Conservation (phyloP, 2,113 vertebrate genomes). For the Aspidoscelis tigris region DNA sequence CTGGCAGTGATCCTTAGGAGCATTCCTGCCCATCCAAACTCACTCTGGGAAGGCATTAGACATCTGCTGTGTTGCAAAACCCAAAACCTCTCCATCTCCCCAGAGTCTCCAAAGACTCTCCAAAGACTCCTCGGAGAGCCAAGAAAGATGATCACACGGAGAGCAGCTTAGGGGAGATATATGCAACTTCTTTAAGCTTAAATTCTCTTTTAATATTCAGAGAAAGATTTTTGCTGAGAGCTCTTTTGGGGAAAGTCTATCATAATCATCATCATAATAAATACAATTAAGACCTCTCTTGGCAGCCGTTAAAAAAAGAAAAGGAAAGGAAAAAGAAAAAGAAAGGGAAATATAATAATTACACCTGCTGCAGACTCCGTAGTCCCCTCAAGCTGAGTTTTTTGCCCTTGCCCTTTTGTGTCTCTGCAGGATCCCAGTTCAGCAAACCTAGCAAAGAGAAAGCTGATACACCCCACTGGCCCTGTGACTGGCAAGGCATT, state of each 20-base stretch:
- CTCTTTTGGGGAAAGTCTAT: slow-evolving; percentile 38
- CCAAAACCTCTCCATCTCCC: slow-evolving; percentile 24
- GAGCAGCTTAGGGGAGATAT: background rate
- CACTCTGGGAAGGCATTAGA: slow-evolving; percentile 57
- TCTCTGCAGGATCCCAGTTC: background rate
- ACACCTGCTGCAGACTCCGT: background rate
- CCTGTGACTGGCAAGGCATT: slow-evolving; percentile 28
- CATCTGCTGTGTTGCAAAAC: slow-evolving; percentile 52
- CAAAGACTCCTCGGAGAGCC: slow-evolving; percentile 22
- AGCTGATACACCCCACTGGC: background rate
- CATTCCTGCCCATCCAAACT: slow-evolving; percentile 38
- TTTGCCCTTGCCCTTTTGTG: background rate
- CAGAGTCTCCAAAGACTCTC: slow-evolving; percentile 6
- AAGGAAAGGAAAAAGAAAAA: background rate
- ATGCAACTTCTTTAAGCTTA: slow-evolving; percentile 3
- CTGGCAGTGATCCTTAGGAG: slow-evolving; percentile 64
- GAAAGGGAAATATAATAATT: slow-evolving; percentile 39
- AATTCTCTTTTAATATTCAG: slow-evolving; percentile 49
- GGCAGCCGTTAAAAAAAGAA: slow-evolving; percentile 13
- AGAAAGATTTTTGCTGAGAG: slow-evolving; percentile 43
- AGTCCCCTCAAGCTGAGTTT: background rate
- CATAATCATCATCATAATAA: slow-evolving; percentile 38
- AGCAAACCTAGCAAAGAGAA: fast-evolving
- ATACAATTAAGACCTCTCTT: slow-evolving; percentile 54
- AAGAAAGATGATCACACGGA: fast-evolving